phyloP scores from a whole-genome alignment of 2,797 vertebrate species.

The Pterois miles region DNA sequence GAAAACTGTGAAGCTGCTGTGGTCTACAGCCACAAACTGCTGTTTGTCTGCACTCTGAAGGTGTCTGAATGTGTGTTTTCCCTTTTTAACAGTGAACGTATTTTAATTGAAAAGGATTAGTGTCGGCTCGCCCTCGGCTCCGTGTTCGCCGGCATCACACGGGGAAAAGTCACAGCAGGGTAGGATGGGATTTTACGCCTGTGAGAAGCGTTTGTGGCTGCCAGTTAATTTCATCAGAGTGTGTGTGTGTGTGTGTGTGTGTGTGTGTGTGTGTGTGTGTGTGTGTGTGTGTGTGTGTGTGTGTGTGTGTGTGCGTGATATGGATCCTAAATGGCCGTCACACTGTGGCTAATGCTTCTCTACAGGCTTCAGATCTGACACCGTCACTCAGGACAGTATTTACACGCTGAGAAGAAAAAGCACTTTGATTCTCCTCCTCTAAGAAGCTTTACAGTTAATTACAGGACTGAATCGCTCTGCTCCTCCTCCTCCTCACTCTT shows the following conservation, averaged over 20 bases:
- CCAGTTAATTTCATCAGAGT: conserved; percentile 11
- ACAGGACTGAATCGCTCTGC: background rate
- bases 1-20: too few relatives aligned
- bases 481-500: background rate
- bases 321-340: conserved; percentile 1
- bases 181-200: conserved; percentile 15
- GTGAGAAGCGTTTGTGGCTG: conserved; percentile 15
- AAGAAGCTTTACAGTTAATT: conserved; percentile 32
- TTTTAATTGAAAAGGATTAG: conserved; percentile 52
- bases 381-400: background rate
- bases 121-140: conserved; percentile 22
- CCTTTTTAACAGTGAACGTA: background rate
- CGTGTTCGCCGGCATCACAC: background rate
- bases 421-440: background rate
- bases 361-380: conserved; percentile 4
- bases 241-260: conserved; percentile 1
- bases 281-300: background rate
- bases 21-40: too few relatives aligned
- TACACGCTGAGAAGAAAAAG: too few relatives aligned
- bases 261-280: conserved; percentile 4
- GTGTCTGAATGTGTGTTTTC: background rate
- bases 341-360: conserved; percentile 18
- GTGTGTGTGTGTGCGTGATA: background rate
- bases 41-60: background rate
- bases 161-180: conserved; percentile 1